phyloP scores from a whole-genome alignment of 2,888 invertebrate species.

The Tetheella fluctuosa region DNA sequence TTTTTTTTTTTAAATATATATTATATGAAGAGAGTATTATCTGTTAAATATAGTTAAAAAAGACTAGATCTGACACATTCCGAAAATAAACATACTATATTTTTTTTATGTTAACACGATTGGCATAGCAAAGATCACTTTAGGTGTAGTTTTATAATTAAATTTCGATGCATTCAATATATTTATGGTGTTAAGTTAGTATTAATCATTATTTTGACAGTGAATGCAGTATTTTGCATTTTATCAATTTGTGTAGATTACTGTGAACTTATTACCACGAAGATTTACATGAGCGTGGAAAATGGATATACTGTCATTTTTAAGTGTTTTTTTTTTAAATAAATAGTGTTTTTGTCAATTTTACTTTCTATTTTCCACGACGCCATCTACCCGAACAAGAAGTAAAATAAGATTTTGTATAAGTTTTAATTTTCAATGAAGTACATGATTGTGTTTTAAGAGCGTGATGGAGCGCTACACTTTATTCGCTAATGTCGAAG shows the following conservation, averaged over 20 bases:
- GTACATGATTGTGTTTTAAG: conserved; percentile 52
- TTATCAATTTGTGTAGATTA: conserved; percentile 41
- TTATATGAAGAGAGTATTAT: neutral
- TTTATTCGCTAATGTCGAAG: conserved; percentile 44
- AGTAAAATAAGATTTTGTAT: conserved; percentile 28
- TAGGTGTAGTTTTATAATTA: neutral
- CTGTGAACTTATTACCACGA: conserved; percentile 22
- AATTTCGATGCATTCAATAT: neutral
- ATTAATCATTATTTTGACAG: conserved; percentile 23
- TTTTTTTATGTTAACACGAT: conserved; percentile 1
- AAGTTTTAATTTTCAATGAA: conserved; percentile 20
- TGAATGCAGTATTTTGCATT: conserved; percentile 46
- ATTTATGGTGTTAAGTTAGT: neutral
- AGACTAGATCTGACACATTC: neutral
- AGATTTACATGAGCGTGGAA: conserved; percentile 58
- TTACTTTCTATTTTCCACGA: conserved; percentile 76
- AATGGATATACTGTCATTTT: conserved; percentile 58
- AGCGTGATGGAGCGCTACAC: conserved; percentile 47
- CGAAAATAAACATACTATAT: neutral
- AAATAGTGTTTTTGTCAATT: conserved; percentile 58
- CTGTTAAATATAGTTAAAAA: neutral
- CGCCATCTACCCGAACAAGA: conserved; percentile 23
- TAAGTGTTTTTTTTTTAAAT: conserved; percentile 46
- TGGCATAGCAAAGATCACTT: neutral
- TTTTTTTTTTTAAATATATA: neutral